Percentiles rank a stretch among this genome's conserved stretches.
Conservation (phyloP, 2,797 vertebrate species). For the Sebastes alutus region DNA sequence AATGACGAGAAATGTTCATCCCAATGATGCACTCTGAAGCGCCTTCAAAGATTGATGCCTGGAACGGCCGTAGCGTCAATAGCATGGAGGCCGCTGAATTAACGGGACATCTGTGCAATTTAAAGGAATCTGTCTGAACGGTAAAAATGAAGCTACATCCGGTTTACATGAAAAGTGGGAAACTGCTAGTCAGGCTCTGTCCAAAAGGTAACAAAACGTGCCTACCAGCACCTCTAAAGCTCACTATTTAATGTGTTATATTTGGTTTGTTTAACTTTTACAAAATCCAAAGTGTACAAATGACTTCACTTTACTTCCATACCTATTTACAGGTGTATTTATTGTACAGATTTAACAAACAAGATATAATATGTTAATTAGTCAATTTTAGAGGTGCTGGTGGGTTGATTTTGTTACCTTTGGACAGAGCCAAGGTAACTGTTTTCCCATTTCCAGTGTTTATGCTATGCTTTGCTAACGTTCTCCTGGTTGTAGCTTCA, state of each 20-base stretch:
- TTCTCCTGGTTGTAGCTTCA: background rate
- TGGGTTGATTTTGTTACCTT: background rate
- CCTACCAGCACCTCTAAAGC: background rate
- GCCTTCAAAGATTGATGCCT: background rate
- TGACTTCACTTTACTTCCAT: background rate
- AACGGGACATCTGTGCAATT: background rate
- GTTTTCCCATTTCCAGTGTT: background rate
- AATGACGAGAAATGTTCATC: background rate
- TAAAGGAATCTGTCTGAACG: background rate
- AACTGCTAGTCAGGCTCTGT: background rate
- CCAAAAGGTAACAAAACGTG: background rate
- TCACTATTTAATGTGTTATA: background rate
- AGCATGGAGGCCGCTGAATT: background rate
- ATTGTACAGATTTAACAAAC: background rate
- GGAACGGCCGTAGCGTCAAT: background rate
- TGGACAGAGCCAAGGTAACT: background rate
- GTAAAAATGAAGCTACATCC: background rate
- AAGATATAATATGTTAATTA: background rate
- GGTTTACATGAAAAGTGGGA: background rate
- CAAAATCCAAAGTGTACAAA: background rate
- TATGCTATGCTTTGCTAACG: background rate
- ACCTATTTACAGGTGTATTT: background rate
- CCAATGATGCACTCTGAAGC: background rate
- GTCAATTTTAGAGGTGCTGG: background rate
- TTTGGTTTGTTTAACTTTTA: fast-evolving